These are phyloP conservation scores for Hemitrygon akajei DNA, from an alignment of 2,797 vertebrate species.

Conservation along the genomic window DNA sequence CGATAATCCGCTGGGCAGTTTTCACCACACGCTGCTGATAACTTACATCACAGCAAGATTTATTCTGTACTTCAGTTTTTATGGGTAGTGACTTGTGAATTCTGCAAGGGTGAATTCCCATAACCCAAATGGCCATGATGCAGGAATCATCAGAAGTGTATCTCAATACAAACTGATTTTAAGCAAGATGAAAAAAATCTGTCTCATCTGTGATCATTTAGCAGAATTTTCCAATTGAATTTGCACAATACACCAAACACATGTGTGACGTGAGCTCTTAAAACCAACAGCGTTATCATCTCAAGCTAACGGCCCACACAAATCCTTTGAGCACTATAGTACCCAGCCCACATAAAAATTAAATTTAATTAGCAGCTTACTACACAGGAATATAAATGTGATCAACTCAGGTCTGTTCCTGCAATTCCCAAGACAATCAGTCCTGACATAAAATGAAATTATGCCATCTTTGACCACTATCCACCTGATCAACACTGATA, in stretches of 20 bases:
- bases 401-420: not conserved
- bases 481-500: not conserved
- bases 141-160: not conserved
- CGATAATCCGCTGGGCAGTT: too few species aligned
- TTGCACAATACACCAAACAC: constrained; percentile 15
- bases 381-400: not conserved
- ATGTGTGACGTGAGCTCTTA: constrained; percentile 27
- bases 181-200: constrained; percentile 27
- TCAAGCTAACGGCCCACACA: constrained; percentile 23
- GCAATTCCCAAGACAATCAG: not conserved
- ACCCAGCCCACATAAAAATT: not conserved
- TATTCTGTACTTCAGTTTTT: not conserved
- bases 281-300: constrained; percentile 7
- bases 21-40: too few species aligned
- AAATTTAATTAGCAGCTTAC: not conserved
- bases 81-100: too few species aligned
- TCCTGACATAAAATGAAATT: not conserved
- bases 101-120: too few species aligned
- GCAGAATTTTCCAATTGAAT: constrained; percentile 36
- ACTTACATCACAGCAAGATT: too few species aligned
- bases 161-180: constrained; percentile 24
- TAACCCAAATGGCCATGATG: too few species aligned
- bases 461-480: not conserved
- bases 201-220: constrained; percentile 35
- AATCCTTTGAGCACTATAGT: constrained; percentile 7